These are phyloP conservation scores for Danio kyathit DNA, from an alignment of 2,797 vertebrate species.

Conservation along the genomic window DNA sequence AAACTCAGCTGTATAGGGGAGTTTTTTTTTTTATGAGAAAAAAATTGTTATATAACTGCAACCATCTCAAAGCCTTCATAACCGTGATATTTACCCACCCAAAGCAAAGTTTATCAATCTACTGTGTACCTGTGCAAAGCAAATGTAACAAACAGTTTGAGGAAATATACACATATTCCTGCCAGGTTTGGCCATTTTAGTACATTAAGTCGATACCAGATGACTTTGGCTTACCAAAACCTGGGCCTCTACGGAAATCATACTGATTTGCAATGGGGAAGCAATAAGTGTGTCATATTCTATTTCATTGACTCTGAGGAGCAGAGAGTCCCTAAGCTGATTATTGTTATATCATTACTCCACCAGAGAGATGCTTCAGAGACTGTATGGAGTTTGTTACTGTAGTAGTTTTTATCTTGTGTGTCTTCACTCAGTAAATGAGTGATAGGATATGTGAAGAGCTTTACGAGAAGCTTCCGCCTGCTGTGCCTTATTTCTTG, in stretches of 20 bases:
- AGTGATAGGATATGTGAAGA: slow-evolving; percentile 5
- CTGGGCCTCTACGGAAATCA: slow-evolving; percentile 28
- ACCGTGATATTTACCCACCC: neutral
- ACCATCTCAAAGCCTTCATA: neutral
- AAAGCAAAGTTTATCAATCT: slow-evolving; percentile 1
- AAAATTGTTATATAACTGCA: neutral
- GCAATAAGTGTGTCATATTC: slow-evolving; percentile 52
- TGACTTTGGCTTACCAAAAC: slow-evolving; percentile 19
- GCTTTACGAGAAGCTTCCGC: neutral
- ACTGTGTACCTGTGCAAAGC: neutral
- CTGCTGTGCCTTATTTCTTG: slow-evolving; percentile 1
- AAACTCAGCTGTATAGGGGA: too few species aligned
- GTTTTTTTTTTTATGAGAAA: too few species aligned
- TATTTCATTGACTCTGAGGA: slow-evolving; percentile 42
- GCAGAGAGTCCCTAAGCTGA: slow-evolving; percentile 42
- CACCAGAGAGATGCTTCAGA: slow-evolving; percentile 31
- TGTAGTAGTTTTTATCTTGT: slow-evolving; percentile 26
- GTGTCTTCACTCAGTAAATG: slow-evolving; percentile 25
- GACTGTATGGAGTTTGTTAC: slow-evolving; percentile 24
- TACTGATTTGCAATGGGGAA: slow-evolving; percentile 33
- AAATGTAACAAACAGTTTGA: neutral
- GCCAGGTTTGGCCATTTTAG: neutral
- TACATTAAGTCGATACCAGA: neutral
- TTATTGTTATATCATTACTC: slow-evolving; percentile 46
- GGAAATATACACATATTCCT: neutral